Evolutionary conservation across 2,113 vertebrate genomes (phyloP).

Genomic region (Aplodontia rufa): DNA sequence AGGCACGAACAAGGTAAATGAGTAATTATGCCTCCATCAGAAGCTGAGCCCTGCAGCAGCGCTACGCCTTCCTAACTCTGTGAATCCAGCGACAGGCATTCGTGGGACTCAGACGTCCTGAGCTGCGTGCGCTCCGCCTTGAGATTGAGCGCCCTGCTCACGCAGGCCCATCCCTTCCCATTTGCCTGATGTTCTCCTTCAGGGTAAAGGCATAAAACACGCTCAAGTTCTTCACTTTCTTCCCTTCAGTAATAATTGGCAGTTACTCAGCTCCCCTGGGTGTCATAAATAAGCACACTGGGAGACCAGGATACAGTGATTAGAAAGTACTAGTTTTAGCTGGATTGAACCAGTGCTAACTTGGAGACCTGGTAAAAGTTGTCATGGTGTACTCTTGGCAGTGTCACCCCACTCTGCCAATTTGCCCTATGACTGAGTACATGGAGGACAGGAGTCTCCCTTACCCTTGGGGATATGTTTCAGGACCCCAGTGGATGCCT

Average conservation of each 20-base stretch:
- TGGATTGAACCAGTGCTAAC: background rate
- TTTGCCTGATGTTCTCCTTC: constrained; percentile 32
- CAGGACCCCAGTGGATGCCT: background rate
- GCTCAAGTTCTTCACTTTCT: constrained; percentile 41
- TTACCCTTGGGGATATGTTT: background rate
- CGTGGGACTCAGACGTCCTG: background rate
- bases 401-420: background rate
- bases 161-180: constrained; percentile 11
- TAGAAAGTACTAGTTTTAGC: constrained; percentile 50
- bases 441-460: background rate
- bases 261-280: background rate
- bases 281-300: background rate
- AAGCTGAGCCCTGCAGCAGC: background rate
- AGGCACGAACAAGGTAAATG: background rate
- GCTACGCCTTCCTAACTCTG: background rate
- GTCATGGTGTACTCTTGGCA: too few relatives aligned
- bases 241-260: constrained; percentile 42
- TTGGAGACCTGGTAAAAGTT: background rate
- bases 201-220: constrained; percentile 34
- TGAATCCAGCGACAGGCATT: background rate
- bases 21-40: background rate
- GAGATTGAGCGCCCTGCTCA: background rate
- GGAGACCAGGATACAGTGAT: background rate
- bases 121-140: background rate
- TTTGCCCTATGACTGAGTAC: background rate